These are phyloP conservation scores for Zoanthus sansibaricus DNA, from an alignment of 92 coral and sea anemone genomes.

Conservation along the genomic window DNA sequence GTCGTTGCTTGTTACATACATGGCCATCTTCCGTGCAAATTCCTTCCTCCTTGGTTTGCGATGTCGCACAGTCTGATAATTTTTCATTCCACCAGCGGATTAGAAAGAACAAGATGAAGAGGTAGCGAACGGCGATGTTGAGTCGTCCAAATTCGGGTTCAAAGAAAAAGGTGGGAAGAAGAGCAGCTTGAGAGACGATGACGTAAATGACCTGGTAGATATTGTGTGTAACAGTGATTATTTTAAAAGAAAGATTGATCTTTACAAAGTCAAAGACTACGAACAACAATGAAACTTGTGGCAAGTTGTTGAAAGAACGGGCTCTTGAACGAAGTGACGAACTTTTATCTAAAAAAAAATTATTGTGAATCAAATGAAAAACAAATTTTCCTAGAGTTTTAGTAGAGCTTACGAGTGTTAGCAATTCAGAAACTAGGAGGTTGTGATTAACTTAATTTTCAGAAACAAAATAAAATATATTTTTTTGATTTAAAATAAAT, in stretches of 20 bases:
- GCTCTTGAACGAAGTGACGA: too few relatives aligned
- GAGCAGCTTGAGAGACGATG: not conserved
- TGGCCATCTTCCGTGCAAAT: not conserved
- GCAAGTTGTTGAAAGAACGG: too few relatives aligned
- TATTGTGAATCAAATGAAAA: too few relatives aligned
- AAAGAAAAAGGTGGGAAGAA: conserved; percentile 6
- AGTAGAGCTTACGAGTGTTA: too few relatives aligned
- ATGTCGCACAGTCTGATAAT: not conserved
- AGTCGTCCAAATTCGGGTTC: not conserved
- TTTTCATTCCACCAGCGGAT: not conserved
- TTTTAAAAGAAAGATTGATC: conserved; percentile 41
- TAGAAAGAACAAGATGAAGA: not conserved
- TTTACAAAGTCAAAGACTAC: too few relatives aligned
- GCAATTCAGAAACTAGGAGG: too few relatives aligned
- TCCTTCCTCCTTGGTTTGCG: not conserved
- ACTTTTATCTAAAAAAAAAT: too few relatives aligned
- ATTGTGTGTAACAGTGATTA: conserved; percentile 6
- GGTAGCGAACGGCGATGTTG: not conserved
- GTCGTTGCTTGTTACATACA: not conserved
- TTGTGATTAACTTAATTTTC: too few relatives aligned
- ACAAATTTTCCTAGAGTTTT: too few relatives aligned
- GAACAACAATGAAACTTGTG: too few relatives aligned
- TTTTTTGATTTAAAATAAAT: too few relatives aligned
- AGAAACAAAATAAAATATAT: too few relatives aligned
- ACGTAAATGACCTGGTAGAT: conserved; percentile 12